These are phyloP conservation scores for Dolichotis patagonum DNA, from an alignment of 2,113 vertebrate species.

Conservation along the genomic window DNA sequence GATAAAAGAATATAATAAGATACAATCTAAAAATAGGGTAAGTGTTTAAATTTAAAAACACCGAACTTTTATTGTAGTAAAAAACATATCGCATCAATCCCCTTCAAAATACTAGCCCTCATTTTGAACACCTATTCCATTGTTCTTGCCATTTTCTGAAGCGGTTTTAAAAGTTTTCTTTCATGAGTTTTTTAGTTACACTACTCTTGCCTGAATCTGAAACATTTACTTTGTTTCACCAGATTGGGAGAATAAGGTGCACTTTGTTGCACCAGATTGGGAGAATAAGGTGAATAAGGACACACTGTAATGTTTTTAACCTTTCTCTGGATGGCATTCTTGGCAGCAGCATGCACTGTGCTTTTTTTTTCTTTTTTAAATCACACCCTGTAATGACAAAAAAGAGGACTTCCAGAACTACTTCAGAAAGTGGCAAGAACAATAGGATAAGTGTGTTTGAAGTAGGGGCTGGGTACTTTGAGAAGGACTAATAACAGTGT, in stretches of 20 bases:
- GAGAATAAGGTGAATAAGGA: background rate
- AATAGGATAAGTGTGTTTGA: background rate
- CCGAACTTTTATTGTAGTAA: background rate
- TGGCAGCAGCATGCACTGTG: background rate
- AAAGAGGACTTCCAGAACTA: background rate
- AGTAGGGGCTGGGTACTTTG: background rate
- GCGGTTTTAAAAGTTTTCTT: background rate
- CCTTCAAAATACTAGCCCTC: background rate
- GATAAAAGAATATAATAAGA: background rate
- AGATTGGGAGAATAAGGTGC: background rate
- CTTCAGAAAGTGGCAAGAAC: background rate
- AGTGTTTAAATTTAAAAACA: background rate
- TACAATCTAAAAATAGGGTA: background rate
- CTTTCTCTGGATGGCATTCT: background rate
- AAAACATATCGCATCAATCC: background rate
- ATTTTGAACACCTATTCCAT: background rate
- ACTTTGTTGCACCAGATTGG: too few relatives aligned
- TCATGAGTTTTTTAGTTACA: background rate
- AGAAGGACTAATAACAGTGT: background rate
- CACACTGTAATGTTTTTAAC: background rate
- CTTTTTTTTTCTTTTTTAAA: background rate
- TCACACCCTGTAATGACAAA: background rate
- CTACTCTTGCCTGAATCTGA: background rate
- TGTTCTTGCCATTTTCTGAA: background rate
- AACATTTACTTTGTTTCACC: too few relatives aligned